Evolutionary conservation across 2,888 invertebrate species (phyloP), one percentile per base, ranked within the genome.

Genomic region (Idaea straminata): DNA sequence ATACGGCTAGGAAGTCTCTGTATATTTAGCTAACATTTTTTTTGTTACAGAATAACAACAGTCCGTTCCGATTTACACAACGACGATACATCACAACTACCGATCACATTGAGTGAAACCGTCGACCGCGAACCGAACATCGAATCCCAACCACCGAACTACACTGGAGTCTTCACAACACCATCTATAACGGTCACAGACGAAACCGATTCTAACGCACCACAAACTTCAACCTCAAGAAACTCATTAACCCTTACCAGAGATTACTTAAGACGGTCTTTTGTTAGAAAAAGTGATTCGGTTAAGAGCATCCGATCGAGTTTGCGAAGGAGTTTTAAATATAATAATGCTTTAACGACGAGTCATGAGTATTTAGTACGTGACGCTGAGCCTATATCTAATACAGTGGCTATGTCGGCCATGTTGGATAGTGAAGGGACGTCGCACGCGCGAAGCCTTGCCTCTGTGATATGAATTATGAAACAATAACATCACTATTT

Each of bases 351-450:
- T 0, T 67, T 91, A 65, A 88, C 89, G 0, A 89, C 86, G 3
- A 95, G 95, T 73, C 94, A 94, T 61, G 95, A 95, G 74, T 94
- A 94, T 63, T 83, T 95, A 70, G 94, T 95, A 5, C 91, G 94
- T 35, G 93, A 93, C 1, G 94, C 92, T 0, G 95, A 94, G 57
- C 95, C 95, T 0, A 94, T 95, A n/a, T 92, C 92, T 0, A 89
- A 81, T 35, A 92, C 92, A 0, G 91, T 91, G 0, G 89, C 91
- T 0, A 86, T 92, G 90, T 94, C 94, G 5, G 84, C 86, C 64
- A 84, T 90, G 81, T 66, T 85, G 70, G 81, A 81, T 16, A 81
- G 86, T 77, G 82, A 86, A 82, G 70, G 72, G 15, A 57, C 88
- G 78, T 35, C 81, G 10, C 77, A 82, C 63, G 74, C 85, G 4